Base-by-base conservation (phyloP, 1,140 invertebrate genomes). In the Pseudomyrmex concolor region DNA sequence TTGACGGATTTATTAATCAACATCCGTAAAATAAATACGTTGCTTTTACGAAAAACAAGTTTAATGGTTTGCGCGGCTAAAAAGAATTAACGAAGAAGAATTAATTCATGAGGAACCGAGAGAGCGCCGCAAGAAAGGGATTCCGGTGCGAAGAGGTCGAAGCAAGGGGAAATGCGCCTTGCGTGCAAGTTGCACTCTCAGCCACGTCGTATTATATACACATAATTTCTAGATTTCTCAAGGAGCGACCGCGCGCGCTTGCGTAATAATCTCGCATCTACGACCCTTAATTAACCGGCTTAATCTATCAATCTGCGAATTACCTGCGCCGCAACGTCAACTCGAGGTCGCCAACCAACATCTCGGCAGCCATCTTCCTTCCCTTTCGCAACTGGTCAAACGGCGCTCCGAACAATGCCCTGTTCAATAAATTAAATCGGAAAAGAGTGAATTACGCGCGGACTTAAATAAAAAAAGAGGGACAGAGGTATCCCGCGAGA, bases 201-300 rank as follows among this genome's bases (percentile, higher is more conserved):
- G 70, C n/a, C 45, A 25, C 22, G 70, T 74, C 43, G 73, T 25
- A 25, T 70, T 74, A 62, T 62, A 84, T 34, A 55, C 70, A 34
- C 5, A 84, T 84, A 87, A 87, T 87, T 87, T 73, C 73, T 74
- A 73, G 59, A 80, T 87, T 87, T 87, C 86, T 64, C 82, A 87
- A 87, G 80, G 54, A 60, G 67, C 55, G 60, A 67, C 55, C 57
- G 55, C 62, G 62, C 85, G 76, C 54, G 68, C 85, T 87, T 87
- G 82, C 82, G 85, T 71, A 80, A 87, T 70, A 80, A 87, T 70
- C 71, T 82, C 57, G n/a, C 12, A 22, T 74, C 59, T 60, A 66
- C 73, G 50, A 51, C 43, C 74, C 59, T 34, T 91, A 90, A 91
- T 91, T 91, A 91, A 77, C 43, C 25, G 62, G n/a, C 66, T 72